Base-by-base conservation (phyloP, 2,113 vertebrate genomes). In the Corydoras sp. region DNA sequence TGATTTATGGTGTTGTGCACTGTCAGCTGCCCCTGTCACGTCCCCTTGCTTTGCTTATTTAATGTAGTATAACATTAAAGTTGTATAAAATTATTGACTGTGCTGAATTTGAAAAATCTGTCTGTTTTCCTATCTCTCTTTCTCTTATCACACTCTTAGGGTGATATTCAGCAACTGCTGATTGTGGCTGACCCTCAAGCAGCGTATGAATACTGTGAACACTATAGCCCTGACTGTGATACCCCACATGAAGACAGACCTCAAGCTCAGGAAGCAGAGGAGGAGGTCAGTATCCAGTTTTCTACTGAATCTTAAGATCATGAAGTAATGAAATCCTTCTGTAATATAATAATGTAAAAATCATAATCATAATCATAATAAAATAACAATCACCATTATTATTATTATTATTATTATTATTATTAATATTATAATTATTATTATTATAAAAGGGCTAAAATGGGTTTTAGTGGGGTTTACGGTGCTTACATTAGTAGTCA, bases 181-280 rank as follows among this genome's bases (percentile, higher is more conserved):
- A 95, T 99, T 65, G 84, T 91, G 56, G 85, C 86, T 5, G 96
- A 99, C 82, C 90, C 95, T 58, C 93, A 92, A 84, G 96, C 94
- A 54, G 96, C 97, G 0, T 95, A 93, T 64, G 95, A 98, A 86
- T 98, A 98, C 87, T 99, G 97, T 85, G 93, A 96, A 82, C 93
- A 98, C 81, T 99, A 97, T 73, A 98, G 92, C 81, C 94, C 95
- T 0, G 96, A 98, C 88, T 99, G 97, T 86, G 91, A 95, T 76
- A 92, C 88, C 14, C 92, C 95, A 9, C 90, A 89, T 55, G 81
- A 91, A 29, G 84, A 89, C 58, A 82, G 89, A 54, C 88, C 93
- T 51, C 96, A 98, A 78, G 95, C 96, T 66, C 95, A 98, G 86
- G 90, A 98, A 76, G 92, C 96, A 9, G 92, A 92, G 51, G 89